These are phyloP conservation scores for Drosophila anceps DNA, from an alignment of 2,888 invertebrate genomes.

Conservation along the genomic window DNA sequence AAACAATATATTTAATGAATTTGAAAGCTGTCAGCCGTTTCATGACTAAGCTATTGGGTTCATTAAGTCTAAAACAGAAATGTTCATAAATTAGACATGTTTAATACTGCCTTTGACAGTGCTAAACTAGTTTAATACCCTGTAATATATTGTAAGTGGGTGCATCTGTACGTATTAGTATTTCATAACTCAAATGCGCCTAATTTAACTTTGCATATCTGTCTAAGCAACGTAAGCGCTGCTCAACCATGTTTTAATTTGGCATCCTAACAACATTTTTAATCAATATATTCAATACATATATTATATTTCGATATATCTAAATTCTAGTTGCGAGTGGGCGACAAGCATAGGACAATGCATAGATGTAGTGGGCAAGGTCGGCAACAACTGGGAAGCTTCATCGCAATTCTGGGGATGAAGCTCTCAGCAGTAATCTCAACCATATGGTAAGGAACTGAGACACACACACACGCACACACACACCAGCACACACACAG, in stretches of 20 bases:
- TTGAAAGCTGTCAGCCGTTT: not conserved
- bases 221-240: not conserved
- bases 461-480: slow-evolving; percentile 10
- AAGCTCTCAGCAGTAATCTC: slow-evolving; percentile 43
- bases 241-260: not conserved
- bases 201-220: not conserved
- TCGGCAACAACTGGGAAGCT: slow-evolving; percentile 40
- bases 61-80: not conserved
- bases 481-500: not conserved
- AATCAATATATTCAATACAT: not conserved
- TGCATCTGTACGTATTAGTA: not conserved
- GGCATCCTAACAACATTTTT: no score
- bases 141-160: not conserved
- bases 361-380: slow-evolving; percentile 45
- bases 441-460: slow-evolving; percentile 58
- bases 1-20: not conserved
- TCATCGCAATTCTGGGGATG: slow-evolving; percentile 38
- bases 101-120: not conserved
- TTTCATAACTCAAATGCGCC: not conserved
- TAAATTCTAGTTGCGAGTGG: not conserved
- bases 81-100: not conserved
- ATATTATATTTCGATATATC: not conserved
- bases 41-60: not conserved
- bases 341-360: not conserved
- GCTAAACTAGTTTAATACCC: not conserved